Conservation (phyloP, 2,113 vertebrate species). For the Odocoileus virginianus region DNA sequence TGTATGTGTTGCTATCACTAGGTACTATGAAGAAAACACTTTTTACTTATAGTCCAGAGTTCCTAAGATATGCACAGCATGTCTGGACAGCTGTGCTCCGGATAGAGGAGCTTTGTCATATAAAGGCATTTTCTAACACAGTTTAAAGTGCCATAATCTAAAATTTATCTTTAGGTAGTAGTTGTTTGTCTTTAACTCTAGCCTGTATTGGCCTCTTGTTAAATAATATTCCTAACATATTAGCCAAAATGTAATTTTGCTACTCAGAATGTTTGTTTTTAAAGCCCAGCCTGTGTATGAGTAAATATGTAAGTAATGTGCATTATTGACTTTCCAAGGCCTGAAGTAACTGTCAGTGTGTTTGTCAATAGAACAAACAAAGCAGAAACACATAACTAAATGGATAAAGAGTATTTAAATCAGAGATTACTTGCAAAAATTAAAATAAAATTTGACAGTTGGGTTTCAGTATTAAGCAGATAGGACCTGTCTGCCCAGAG, state of each 20-base stretch:
- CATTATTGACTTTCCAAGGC: neutral
- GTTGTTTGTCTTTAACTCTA: neutral
- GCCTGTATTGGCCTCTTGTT: neutral
- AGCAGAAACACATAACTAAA: neutral
- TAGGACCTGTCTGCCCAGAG: neutral
- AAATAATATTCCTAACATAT: neutral
- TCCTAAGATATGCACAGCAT: neutral
- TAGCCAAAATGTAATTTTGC: neutral
- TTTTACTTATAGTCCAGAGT: neutral
- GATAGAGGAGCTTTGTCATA: neutral
- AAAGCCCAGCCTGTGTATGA: neutral
- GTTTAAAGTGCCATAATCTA: neutral
- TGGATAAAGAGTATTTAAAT: neutral
- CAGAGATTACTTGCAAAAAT: neutral
- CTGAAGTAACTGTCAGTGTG: neutral
- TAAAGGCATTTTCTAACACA: neutral
- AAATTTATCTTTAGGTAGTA: neutral
- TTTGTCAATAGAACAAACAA: neutral
- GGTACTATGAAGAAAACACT: neutral
- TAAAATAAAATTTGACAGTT: neutral
- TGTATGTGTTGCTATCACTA: neutral
- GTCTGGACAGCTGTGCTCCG: neutral
- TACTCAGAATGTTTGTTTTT: slow-evolving; percentile 11
- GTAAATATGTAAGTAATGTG: neutral
- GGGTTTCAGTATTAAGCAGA: neutral